Percentiles rank a stretch among this genome's conserved stretches.
These are phyloP conservation scores for Brachycybe producta DNA, from an alignment of 2,888 invertebrate species.

Conservation along the genomic window DNA sequence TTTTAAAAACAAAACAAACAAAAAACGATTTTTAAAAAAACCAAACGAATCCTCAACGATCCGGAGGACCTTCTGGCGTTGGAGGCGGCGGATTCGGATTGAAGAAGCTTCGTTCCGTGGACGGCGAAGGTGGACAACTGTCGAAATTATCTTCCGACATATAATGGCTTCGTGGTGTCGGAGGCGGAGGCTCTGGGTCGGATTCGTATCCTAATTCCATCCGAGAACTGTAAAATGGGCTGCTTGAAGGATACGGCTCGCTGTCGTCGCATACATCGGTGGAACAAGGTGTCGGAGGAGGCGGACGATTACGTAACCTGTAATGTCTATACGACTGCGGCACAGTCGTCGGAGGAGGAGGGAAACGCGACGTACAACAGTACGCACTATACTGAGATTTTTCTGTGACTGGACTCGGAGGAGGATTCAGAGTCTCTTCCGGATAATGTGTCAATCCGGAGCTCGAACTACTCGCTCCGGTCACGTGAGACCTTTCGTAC, in stretches of 20 bases:
- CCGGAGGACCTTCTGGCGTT: conserved; percentile 46
- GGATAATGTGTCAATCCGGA: conserved; percentile 55
- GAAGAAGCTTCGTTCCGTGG: conserved; percentile 52
- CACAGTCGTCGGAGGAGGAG: conserved; percentile 12
- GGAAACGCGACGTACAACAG: conserved; percentile 18
- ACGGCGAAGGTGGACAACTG: conserved; percentile 47
- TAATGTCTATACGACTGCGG: conserved; percentile 54
- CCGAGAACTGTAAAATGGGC: conserved; percentile 22
- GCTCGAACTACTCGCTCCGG: conserved; percentile 55
- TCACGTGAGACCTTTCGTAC: conserved; percentile 52
- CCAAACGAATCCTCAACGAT: conserved; percentile 22
- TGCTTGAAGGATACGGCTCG: conserved; percentile 29
- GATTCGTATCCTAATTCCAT: conserved; percentile 44
- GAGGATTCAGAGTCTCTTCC: conserved; percentile 76
- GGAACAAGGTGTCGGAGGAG: conserved; percentile 87
- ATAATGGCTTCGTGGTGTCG: conserved; percentile 59
- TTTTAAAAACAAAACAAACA: too few species aligned
- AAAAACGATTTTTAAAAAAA: too few species aligned
- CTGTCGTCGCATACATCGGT: conserved; percentile 74
- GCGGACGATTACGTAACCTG: conserved; percentile 60
- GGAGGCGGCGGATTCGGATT: conserved; percentile 74
- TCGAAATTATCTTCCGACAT: conserved; percentile 45
- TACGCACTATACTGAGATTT: conserved; percentile 30
- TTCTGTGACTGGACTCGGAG: conserved; percentile 72
- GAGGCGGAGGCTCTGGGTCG: conserved; percentile 61